Percentiles rank a stretch among this genome's conserved stretches.
Evolutionary conservation across 2,797 vertebrate genomes (phyloP).

Genomic region (Takifugu rubripes): DNA sequence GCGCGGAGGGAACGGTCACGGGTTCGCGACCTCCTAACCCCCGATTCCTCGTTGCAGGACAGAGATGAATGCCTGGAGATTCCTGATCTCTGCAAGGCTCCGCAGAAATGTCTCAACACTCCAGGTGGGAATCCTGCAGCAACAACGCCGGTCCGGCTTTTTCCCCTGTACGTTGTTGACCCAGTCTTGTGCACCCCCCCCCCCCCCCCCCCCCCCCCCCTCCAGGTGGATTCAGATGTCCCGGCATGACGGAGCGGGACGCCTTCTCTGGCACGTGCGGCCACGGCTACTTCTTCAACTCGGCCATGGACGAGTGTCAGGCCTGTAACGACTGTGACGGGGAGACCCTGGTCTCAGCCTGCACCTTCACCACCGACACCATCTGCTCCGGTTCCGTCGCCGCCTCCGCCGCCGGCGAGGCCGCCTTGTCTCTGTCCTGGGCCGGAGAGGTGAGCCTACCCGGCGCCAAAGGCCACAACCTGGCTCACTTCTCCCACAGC

Average conservation of each 20-base stretch:
- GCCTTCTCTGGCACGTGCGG: constrained; percentile 78
- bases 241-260: constrained; percentile 81
- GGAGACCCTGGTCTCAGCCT: constrained; percentile 67
- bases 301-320: constrained; percentile 85
- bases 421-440: constrained; percentile 81
- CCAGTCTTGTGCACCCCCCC: not conserved
- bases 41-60: constrained; percentile 71
- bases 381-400: constrained; percentile 71
- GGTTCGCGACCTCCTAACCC: no score
- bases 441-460: constrained; percentile 71
- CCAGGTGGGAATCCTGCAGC: constrained; percentile 69
- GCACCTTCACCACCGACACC: constrained; percentile 77
- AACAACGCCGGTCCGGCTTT: no score
- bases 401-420: constrained; percentile 42
- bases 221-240: constrained; percentile 87
- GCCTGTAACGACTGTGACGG: constrained; percentile 82
- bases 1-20: not conserved
- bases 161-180: not conserved
- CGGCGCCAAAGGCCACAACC: constrained; percentile 32
- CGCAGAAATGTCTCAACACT: constrained; percentile 85
- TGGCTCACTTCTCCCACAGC: constrained; percentile 69
- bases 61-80: constrained; percentile 87
- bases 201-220: not conserved
- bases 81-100: constrained; percentile 78
- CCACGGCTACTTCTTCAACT: constrained; percentile 82